Evolutionary conservation across 2,113 vertebrate species (phyloP), one percentile per base, ranked within the genome.

Genomic region (Pseudorasbora parva): DNA sequence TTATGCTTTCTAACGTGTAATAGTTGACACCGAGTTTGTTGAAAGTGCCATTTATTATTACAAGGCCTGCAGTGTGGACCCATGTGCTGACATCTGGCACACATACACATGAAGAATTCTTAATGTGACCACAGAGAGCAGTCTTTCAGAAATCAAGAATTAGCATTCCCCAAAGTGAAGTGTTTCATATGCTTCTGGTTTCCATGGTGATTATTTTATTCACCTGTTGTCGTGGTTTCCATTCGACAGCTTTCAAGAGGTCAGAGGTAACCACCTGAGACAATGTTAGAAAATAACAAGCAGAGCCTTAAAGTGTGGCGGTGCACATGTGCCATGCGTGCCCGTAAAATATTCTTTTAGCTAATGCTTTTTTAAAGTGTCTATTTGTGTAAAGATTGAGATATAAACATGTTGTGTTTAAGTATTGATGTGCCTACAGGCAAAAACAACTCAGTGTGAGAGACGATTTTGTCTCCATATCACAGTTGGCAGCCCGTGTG

Each of bases 161-260:
- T 85, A 78, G 71, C 83, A 43, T 78, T 25, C 11, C 41, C 30
- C 49, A 57, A 87, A 82, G 37, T 19, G 14, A 77, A 49, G 51
- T 25, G 47, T 51, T 62, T 82, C 15, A 33, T 74, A 41, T 57
- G 56, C 21, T 73, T 78, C 78, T 82, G 62, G 86, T 84, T 85
- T 84, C 86, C 86, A 87, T 84, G 78, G 86, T 62, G 82, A 87
- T 82, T 79, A 49, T 84, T 87, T 76, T 72, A 33, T 82, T 45
- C 81, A 82, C 79, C 83, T 87, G 81, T 86, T 83, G 75, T 60
- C 5, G 66, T 56, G 68, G 33, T 78, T 80, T 82, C 45, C 15
- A 33, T 51, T 78, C 62, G 78, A 66, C 82, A 62, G 33, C 37
- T 82, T 56, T 82, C 57, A 4, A 72, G 64, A 69, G 78, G 82